phyloP scores from a whole-genome alignment of 2,888 invertebrate species.

The Octonoba sinensis region DNA sequence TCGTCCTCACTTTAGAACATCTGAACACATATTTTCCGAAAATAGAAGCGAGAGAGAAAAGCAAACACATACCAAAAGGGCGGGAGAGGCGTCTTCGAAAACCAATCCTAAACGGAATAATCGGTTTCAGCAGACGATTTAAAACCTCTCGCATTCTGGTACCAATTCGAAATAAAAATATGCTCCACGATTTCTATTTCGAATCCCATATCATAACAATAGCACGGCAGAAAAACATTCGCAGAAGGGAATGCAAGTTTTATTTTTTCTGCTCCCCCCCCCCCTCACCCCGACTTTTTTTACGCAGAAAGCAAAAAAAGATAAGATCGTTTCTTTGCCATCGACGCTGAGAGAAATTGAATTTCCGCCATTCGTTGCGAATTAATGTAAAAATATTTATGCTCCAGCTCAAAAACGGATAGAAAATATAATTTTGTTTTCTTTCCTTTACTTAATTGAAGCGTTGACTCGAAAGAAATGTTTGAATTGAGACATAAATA shows the following conservation, averaged over 20 bases:
- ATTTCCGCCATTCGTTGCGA: slow-evolving; percentile 50
- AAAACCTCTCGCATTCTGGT: slow-evolving; percentile 11
- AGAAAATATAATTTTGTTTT: slow-evolving; percentile 10
- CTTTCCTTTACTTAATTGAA: not conserved
- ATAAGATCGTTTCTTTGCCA: slow-evolving; percentile 32
- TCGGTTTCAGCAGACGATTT: slow-evolving; percentile 45
- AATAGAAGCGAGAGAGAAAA: not conserved
- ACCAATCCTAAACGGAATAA: slow-evolving; percentile 36
- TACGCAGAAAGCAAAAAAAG: not conserved
- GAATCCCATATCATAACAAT: slow-evolving; percentile 52
- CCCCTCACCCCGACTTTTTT: not conserved
- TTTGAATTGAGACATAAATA: not conserved
- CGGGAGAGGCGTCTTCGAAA: not conserved
- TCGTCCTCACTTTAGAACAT: too few relatives aligned
- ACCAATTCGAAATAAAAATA: slow-evolving; percentile 36
- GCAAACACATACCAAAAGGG: not conserved
- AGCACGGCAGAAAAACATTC: slow-evolving; percentile 1
- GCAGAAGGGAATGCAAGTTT: not conserved
- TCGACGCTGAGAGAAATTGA: slow-evolving; percentile 42
- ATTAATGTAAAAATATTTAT: slow-evolving; percentile 42
- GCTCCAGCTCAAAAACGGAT: not conserved
- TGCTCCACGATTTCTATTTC: slow-evolving; percentile 44
- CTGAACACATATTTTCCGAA: not conserved
- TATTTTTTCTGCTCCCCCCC: not conserved
- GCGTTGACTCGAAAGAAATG: not conserved